Evolutionary conservation across 2,888 invertebrate species (phyloP).

Genomic region (Congeria kusceri): DNA sequence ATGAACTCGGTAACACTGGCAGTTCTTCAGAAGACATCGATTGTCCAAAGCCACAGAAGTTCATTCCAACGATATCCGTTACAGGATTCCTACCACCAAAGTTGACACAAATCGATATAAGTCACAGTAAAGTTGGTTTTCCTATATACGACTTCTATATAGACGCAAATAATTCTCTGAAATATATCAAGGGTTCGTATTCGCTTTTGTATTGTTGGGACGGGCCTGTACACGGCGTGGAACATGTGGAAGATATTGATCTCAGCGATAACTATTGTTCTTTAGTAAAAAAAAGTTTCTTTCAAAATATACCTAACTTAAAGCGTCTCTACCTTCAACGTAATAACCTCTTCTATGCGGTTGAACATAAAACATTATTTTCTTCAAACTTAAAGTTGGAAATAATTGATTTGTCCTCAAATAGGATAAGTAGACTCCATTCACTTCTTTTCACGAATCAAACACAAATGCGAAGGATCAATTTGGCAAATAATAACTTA

Average conservation of each 20-base stretch:
- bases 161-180: slow-evolving; percentile 15
- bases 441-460: slow-evolving; percentile 13
- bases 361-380: slow-evolving; percentile 26
- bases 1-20: no score
- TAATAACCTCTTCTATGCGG: slow-evolving; percentile 16
- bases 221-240: slow-evolving; percentile 36
- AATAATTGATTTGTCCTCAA: slow-evolving; percentile 19
- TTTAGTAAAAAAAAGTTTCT: slow-evolving; percentile 16
- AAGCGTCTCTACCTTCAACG: slow-evolving; percentile 4
- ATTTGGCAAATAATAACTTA: slow-evolving; percentile 16
- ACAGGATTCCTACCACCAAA: slow-evolving; percentile 24
- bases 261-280: slow-evolving; percentile 24
- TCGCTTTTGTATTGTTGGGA: slow-evolving; percentile 48
- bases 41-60: no score
- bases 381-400: slow-evolving; percentile 6
- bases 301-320: slow-evolving; percentile 21
- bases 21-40: no score
- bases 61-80: slow-evolving; percentile 1
- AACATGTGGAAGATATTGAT: slow-evolving; percentile 30
- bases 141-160: slow-evolving; percentile 30
- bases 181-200: slow-evolving; percentile 8
- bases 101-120: slow-evolving; percentile 27
- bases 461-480: not conserved
- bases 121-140: slow-evolving; percentile 26
- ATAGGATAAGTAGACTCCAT: slow-evolving; percentile 26